Conservation (phyloP, 2,797 vertebrate genomes). For the Notoglanidium macrostoma region DNA sequence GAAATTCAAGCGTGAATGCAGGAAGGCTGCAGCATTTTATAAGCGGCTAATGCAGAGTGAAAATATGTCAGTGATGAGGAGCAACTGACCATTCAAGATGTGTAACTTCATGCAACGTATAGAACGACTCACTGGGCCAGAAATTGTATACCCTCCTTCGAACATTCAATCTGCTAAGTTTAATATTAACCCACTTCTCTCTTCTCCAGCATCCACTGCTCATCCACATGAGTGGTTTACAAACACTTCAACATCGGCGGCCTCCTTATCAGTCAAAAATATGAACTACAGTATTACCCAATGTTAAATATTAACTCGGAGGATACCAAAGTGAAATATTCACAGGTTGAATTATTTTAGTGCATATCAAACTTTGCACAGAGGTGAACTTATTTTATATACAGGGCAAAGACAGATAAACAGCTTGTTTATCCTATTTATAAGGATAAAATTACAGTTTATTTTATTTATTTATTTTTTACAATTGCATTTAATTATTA, state of each 20-base stretch:
- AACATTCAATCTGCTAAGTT: no score
- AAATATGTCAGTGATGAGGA: neutral
- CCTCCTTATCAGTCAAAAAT: neutral
- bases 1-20: slow-evolving; percentile 40
- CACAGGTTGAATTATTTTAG: neutral
- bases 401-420: no score
- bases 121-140: neutral
- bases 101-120: neutral
- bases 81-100: neutral
- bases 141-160: neutral
- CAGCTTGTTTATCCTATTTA: neutral
- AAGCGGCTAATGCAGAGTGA: neutral
- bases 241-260: neutral
- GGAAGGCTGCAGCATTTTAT: slow-evolving; percentile 4
- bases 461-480: neutral
- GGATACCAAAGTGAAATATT: neutral
- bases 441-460: neutral
- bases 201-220: neutral
- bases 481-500: neutral
- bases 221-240: neutral
- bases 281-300: neutral
- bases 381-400: neutral
- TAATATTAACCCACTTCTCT: slow-evolving; percentile 24
- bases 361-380: neutral
- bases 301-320: slow-evolving; percentile 14